Conservation (phyloP, 2,113 vertebrate genomes). For the Dolichotis patagonum region DNA sequence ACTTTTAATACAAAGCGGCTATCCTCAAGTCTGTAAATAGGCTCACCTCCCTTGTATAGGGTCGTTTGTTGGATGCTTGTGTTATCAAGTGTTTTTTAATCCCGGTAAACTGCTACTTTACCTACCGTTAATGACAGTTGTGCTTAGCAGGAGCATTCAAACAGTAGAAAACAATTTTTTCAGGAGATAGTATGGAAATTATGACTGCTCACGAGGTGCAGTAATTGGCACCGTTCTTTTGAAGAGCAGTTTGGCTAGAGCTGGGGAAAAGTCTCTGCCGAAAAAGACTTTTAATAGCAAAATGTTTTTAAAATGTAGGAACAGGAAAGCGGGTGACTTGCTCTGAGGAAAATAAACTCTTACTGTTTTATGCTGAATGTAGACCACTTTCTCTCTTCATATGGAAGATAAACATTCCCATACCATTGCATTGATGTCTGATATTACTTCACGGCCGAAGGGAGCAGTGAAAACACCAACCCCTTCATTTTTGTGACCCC, state of each 20-base stretch:
- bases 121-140: conserved; percentile 19
- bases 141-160: conserved; percentile 11
- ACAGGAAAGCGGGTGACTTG: neutral
- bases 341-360: neutral
- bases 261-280: neutral
- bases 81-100: conserved; percentile 72
- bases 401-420: neutral
- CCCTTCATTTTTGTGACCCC: neutral
- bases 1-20: conserved; percentile 68
- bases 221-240: neutral
- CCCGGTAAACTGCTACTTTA: conserved; percentile 51
- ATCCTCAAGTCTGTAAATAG: conserved; percentile 74
- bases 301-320: neutral
- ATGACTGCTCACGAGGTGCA: neutral
- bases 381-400: neutral
- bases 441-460: neutral
- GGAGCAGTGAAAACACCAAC: neutral
- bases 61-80: conserved; percentile 72
- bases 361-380: neutral
- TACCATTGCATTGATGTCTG: neutral
- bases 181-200: neutral
- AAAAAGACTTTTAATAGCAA: neutral
- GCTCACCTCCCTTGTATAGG: conserved; percentile 63
- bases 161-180: neutral
- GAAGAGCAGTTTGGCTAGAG: neutral